Evolutionary conservation across 2,113 vertebrate species (phyloP), one percentile per base, ranked within the genome.

Genomic region (Proteles cristata): DNA sequence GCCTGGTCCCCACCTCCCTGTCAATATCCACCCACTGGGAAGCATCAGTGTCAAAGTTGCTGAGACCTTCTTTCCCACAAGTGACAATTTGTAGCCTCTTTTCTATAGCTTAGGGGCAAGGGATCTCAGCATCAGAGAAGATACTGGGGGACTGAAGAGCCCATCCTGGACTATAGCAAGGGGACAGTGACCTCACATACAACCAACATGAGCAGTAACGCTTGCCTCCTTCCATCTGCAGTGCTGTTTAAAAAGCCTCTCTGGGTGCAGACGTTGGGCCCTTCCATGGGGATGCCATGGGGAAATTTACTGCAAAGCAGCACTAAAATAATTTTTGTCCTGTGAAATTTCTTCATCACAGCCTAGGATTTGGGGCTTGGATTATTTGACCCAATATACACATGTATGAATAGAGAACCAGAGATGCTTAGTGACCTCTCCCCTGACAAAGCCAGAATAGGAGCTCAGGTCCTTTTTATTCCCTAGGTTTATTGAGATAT

Each of bases 321-420:
- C n/a, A 8, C 58, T 68, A 21, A 58, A 76, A 33, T 61, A 35
- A 68, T 23, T 12, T 61, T 61, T 48, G 26, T 11, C 25, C 58
- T 76, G 68, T 92, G 53, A 43, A 23, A 55, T 66, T 73, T 87
- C 94, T 79, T 58, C 73, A 63, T 63, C 33, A 39, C 33, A 82
- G 48, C 45, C 48, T 88, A 31, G 45, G 31, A 76, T 19, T 23
- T 66, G n/a, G 65, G 45, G 15, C 3, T 50, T 87, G 83, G 53
- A 61, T 26, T 10, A 50, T 55, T 48, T 77, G 63, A 68, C 76
- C 26, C 45, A 31, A 3, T 31, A 33, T 50, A 35, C 11, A 68
- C 45, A 7, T 86, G 28, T 10, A 11, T 43, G 50, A 33, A 14
- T 4, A 50, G 53, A 69, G 66, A 63, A n/a, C 39, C 76, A 17